Evolutionary conservation across 2,888 invertebrate genomes (phyloP).

Genomic region (Cynaeus angustus): DNA sequence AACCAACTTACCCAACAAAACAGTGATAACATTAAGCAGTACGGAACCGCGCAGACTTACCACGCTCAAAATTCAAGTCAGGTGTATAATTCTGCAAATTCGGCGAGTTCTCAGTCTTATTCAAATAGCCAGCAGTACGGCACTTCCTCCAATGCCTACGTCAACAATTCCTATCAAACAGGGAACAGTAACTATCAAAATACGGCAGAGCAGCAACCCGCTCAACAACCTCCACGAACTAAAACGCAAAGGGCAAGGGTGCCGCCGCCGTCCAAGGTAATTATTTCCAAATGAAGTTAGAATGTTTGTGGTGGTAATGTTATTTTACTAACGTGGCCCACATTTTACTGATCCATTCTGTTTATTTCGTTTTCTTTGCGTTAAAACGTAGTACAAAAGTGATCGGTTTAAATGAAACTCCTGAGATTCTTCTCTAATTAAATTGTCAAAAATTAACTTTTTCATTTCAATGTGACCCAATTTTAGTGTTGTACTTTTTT

Average conservation of each 20-base stretch:
- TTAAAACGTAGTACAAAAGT: no score
- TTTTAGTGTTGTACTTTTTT: no score
- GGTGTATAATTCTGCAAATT: constrained; percentile 46
- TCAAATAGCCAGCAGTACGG: constrained; percentile 58
- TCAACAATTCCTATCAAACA: constrained; percentile 57
- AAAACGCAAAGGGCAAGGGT: constrained; percentile 82
- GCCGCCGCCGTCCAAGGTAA: constrained; percentile 88
- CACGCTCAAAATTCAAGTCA: constrained; percentile 56
- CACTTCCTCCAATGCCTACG: constrained; percentile 59
- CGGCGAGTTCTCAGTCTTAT: constrained; percentile 58
- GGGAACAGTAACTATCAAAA: constrained; percentile 57
- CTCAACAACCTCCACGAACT: constrained; percentile 73
- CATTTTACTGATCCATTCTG: no score
- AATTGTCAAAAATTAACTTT: neutral
- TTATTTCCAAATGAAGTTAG: no score
- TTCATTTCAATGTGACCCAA: no score
- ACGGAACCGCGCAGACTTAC: constrained; percentile 57
- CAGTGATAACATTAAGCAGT: constrained; percentile 66
- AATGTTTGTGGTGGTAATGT: no score
- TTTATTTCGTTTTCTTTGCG: no score
- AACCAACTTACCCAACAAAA: constrained; percentile 76
- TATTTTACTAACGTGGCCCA: no score
- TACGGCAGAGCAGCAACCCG: constrained; percentile 49
- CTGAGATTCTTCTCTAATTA: no score
- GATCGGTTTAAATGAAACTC: no score